These are phyloP conservation scores for Chlorocebus sabaeus DNA, from an alignment of 2,113 vertebrate species.

Conservation along the genomic window DNA sequence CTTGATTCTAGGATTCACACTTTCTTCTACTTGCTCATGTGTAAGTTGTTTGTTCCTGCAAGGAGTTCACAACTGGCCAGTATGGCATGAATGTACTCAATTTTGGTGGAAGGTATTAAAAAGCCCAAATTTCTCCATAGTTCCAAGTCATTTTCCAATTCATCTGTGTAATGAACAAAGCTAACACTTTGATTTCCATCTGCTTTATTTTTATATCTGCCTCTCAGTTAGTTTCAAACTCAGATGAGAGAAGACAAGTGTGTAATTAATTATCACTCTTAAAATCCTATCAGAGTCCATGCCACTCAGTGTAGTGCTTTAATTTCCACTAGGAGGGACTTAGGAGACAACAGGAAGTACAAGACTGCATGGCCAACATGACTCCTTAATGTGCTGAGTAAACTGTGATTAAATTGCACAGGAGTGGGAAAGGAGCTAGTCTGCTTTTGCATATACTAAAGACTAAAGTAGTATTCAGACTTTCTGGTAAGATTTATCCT, in stretches of 20 bases:
- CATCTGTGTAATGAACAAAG: not conserved
- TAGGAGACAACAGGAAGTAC: not conserved
- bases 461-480: not conserved
- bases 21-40: not conserved
- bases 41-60: not conserved
- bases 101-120: not conserved
- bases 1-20: not conserved
- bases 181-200: not conserved
- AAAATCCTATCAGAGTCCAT: not conserved
- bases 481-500: not conserved
- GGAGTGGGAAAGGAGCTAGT: not conserved
- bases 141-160: not conserved
- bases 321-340: not conserved
- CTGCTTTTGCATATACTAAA: conserved; percentile 5
- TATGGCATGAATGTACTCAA: not conserved
- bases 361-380: not conserved
- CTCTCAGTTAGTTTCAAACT: not conserved
- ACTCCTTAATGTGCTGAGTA: not conserved
- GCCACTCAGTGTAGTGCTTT: not conserved
- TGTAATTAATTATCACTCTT: not conserved
- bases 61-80: not conserved
- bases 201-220: not conserved
- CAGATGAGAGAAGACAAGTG: not conserved
- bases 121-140: not conserved
- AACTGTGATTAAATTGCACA: not conserved